phyloP scores from a whole-genome alignment of 2,888 invertebrate species.

The Luffia ferchaultella region DNA sequence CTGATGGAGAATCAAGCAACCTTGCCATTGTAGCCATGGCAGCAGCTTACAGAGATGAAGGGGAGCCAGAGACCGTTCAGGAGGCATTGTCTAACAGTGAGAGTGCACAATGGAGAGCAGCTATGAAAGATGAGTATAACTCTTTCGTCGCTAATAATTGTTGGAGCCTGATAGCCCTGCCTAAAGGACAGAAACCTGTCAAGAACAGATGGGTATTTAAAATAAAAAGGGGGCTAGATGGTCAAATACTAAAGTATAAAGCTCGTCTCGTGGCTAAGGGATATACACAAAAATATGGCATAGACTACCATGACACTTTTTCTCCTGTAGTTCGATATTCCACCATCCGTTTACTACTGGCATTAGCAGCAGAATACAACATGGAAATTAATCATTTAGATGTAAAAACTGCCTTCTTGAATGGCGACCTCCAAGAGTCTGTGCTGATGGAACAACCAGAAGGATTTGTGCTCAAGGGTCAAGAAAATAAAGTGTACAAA shows the following conservation, averaged over 20 bases:
- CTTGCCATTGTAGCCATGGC: neutral
- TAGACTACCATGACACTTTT: neutral
- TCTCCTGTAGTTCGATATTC: neutral
- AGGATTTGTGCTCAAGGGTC: neutral
- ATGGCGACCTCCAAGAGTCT: neutral
- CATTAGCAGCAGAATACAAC: neutral
- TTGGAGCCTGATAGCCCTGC: neutral
- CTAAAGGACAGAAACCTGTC: too few species aligned
- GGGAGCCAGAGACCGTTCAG: neutral
- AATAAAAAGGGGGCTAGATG: too few species aligned
- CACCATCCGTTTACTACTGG: neutral
- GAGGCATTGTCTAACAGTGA: neutral
- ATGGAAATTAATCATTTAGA: neutral
- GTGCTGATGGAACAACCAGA: neutral
- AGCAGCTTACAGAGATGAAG: neutral
- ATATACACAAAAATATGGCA: neutral
- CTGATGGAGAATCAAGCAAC: neutral
- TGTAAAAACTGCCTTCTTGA: neutral
- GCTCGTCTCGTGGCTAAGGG: neutral
- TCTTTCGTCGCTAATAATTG: neutral
- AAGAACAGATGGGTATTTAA: neutral
- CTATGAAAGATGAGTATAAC: neutral
- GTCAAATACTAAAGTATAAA: neutral
- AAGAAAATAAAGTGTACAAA: neutral
- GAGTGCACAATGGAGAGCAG: neutral